Evolutionary conservation across 1,140 invertebrate genomes (phyloP), one percentile per base, ranked within the genome.

Genomic region (Drosophila miranda): DNA sequence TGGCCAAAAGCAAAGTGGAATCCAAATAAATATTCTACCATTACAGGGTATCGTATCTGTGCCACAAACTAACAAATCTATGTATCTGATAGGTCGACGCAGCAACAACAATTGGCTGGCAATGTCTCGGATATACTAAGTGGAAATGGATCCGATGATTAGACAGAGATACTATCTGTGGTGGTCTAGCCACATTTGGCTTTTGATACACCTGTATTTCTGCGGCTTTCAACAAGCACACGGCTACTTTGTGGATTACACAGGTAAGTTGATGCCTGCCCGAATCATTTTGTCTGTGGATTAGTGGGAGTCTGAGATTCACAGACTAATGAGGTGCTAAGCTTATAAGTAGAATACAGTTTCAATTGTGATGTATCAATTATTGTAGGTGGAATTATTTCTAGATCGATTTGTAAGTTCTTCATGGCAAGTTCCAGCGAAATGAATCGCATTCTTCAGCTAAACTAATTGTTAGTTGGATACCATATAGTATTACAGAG

Each of bases 221-320:
- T 75, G 54, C 16, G 63, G 62, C 13, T 28, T 51, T 3, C 6
- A 48, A 2, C 9, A n/a, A 49, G 14, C 46, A 6, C 13, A 58
- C 16, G 61, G 50, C 0, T 70, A 71, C 45, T 87, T 87, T 60
- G 68, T 88, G 2, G 82, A 87, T 51, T 75, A 78, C 26, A 78
- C 82, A 66, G 82, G 82, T 86, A 53, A 78, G 82, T 59, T 45
- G 8, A 46, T 19, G 6, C 6, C 28, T 30, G 13, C 7, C 28
- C 3, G 7, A 16, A 19, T 0, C 8, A 5, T 14, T 45, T 45
- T 45, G 14, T 14, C 5, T 0, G 28, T 6, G 28, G 28, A 30
- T 7, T 3, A 23, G 23, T 23, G 3, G 3, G 6, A 7, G 28
- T 28, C 7, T 2, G 28, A 28, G 7, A 2, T 28, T 28, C 6